Conservation (phyloP, 2,113 vertebrate genomes). For the Loxodonta africana region DNA sequence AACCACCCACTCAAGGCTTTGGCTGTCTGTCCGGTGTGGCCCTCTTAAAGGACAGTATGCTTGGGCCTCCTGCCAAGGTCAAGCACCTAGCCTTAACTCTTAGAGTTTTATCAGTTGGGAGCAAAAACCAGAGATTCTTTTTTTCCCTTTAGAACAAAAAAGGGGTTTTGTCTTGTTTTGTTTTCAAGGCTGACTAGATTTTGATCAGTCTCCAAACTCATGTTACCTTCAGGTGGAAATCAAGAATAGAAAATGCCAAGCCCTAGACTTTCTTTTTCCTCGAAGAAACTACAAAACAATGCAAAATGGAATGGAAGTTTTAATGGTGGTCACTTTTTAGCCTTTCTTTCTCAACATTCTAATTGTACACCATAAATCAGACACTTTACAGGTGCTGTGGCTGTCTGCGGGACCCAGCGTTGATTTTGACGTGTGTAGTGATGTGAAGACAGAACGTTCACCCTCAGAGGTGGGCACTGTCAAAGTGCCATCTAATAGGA, state of each 20-base stretch:
- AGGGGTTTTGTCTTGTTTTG: constrained; percentile 47
- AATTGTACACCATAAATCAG: neutral
- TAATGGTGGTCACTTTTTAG: rapidly evolving
- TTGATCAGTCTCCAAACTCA: constrained; percentile 54
- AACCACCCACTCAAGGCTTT: rapidly evolving
- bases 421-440: neutral
- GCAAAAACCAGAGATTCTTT: neutral
- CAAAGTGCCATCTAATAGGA: neutral
- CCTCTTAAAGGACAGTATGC: neutral
- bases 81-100: neutral
- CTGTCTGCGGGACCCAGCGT: neutral
- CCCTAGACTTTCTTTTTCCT: constrained; percentile 52
- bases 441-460: neutral
- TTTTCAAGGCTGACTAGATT: constrained; percentile 39
- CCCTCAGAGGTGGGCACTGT: neutral
- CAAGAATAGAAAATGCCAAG: neutral
- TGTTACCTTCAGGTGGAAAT: constrained; percentile 46
- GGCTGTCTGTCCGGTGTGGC: neutral
- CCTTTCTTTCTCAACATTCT: neutral
- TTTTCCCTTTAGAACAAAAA: neutral
- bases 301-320: neutral
- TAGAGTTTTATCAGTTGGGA: constrained; percentile 39
- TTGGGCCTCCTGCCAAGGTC: neutral
- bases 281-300: neutral
- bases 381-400: rapidly evolving